phyloP scores from a whole-genome alignment of 2,113 vertebrate genomes.

The Syngnathus typhle region DNA sequence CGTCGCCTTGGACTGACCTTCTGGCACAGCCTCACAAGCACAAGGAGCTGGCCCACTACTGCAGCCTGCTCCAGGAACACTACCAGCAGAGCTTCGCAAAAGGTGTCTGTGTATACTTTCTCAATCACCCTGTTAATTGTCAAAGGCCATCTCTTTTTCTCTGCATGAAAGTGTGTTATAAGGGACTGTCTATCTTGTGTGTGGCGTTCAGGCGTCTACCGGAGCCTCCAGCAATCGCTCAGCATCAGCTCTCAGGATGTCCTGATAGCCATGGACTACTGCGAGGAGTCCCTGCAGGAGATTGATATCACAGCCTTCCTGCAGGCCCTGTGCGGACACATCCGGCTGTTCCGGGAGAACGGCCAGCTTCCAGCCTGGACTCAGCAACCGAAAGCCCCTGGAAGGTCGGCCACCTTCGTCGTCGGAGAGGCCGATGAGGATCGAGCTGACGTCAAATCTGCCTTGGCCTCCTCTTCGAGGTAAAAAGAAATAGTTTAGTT shows the following conservation, averaged over 20 bases:
- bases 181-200: neutral
- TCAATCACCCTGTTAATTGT: neutral
- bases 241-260: conserved; percentile 84
- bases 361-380: conserved; percentile 34
- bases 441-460: conserved; percentile 52
- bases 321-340: conserved; percentile 87
- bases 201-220: conserved; percentile 75
- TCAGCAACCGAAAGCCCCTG: conserved; percentile 13
- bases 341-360: conserved; percentile 72
- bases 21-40: conserved; percentile 74
- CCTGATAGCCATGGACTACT: conserved; percentile 90
- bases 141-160: too few species aligned
- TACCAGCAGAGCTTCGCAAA: conserved; percentile 90
- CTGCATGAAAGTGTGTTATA: neutral
- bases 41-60: conserved; percentile 86
- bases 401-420: conserved; percentile 69
- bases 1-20: conserved; percentile 81
- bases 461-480: conserved; percentile 78
- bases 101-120: conserved; percentile 25
- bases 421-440: conserved; percentile 74
- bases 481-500: conserved; percentile 20
- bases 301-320: conserved; percentile 91
- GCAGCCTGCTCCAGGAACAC: conserved; percentile 88
- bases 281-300: conserved; percentile 94
- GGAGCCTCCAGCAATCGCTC: conserved; percentile 86